Evolutionary conservation across 2,888 invertebrate genomes (phyloP), one percentile per base, ranked within the genome.

Genomic region (Agrotis ipsilon): DNA sequence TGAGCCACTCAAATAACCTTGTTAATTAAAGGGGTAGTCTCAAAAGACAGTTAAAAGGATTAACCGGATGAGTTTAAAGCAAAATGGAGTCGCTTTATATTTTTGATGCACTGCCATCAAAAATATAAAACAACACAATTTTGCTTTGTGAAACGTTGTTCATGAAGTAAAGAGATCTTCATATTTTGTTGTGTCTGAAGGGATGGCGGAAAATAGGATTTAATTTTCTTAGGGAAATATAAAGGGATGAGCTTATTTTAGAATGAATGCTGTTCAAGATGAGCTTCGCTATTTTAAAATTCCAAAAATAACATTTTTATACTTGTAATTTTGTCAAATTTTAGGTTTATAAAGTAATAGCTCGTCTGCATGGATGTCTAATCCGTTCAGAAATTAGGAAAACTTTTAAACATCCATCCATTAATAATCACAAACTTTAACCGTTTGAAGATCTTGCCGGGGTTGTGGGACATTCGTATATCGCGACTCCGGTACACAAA

Each of bases 21-120:
- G 83, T 89, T 91, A 89, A 91, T 90, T 86, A 87, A 82, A 83
- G 75, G 84, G 82, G 83, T 80, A 81, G 66, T 79, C 78, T 82
- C 66, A 74, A 67, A 83, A 81, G 52, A 71, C 75, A 78, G 72
- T 73, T 72, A 84, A 79, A 71, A 70, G 80, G 82, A 87, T 84
- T 81, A 85, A 51, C 61, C 46, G 63, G 80, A 81, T 75, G 70
- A 59, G 51, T 72, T 69, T 61, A 62, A 73, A 64, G 62, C 46
- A 39, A 73, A 84, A 82, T 81, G 81, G 68, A 80, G 76, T 78
- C 76, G 58, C 63, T 66, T 72, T 39, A 71, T 62, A 65, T 64
- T 78, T 72, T 73, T 68, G 46, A 63, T 71, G 68, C 69, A 75
- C 51, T 83, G 64, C 6, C 11, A 57, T 39, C 39, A 39, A 39